Evolutionary conservation across 2,113 vertebrate genomes (phyloP), one percentile per base, ranked within the genome.

Genomic region (Odocoileus hemionus): DNA sequence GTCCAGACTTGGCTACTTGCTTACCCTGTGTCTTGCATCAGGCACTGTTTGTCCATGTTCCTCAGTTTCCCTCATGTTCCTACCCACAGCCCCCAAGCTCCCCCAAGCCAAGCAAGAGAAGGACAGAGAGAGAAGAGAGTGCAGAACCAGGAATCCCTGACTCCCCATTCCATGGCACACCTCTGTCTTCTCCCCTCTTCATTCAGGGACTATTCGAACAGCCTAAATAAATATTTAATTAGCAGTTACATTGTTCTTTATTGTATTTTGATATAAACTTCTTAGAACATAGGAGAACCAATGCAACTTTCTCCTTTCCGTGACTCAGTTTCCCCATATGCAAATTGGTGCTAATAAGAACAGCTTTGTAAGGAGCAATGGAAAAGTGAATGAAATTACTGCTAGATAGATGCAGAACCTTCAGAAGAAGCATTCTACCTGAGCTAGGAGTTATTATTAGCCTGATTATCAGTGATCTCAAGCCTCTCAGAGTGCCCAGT

Each of bases 271-370:
- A 23, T 26, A n/a, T 21, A 76, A 87, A 43, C 7, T 13, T 39
- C 33, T 80, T 54, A 88, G 76, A 57, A 97, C 74, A 67, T n/a
- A 39, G 60, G 33, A 89, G 67, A 87, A 57, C 39, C 61, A 58
- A 36, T 39, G n/a, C 54, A 28, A 86, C 70, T 79, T 60, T 89
- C 57, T 84, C 54, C 26, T 61, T 79, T 67, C 58, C 15, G 3
- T 85, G 50, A 50, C 76, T 97, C 78, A 43, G 67, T 86, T 93
- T 97, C 57, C 93, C 78, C 52, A 21, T 80, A 21, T 94, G 26
- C n/a, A 96, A 79, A 58, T 39, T 82, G 47, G 36, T 45, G 25
- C 39, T 76, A n/a, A 15, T 30, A 60, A 86, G 23, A 89, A 10
- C 12, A 80, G 23, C 33, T 33, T 19, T 6, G 0, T 17, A 57